Evolutionary conservation across 2,888 invertebrate genomes (phyloP).

Genomic region (Hydroisotoma schaefferi): DNA sequence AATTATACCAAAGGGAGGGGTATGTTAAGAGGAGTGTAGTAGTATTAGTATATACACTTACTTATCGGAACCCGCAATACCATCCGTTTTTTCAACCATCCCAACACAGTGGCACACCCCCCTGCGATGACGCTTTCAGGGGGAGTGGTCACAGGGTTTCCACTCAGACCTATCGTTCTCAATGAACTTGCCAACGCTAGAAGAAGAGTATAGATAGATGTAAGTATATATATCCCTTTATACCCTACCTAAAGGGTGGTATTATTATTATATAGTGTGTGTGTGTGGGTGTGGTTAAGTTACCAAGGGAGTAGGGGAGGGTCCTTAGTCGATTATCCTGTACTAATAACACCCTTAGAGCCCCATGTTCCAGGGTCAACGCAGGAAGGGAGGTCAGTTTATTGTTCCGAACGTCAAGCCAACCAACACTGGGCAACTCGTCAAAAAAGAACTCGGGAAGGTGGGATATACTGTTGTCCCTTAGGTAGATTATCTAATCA

Average conservation of each 20-base stretch:
- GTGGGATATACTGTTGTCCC: conserved; percentile 25
- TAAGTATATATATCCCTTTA: too few species aligned
- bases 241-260: too few species aligned
- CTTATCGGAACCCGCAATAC: conserved; percentile 7
- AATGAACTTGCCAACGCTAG: too few species aligned
- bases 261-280: too few species aligned
- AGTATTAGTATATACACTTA: background rate
- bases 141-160: conserved; percentile 29
- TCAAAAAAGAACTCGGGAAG: conserved; percentile 39
- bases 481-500: conserved; percentile 12
- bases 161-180: conserved; percentile 33
- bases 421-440: conserved; percentile 31
- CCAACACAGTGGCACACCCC: conserved; percentile 24
- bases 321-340: conserved; percentile 32
- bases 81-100: conserved; percentile 17
- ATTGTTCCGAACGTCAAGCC: conserved; percentile 39
- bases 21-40: background rate
- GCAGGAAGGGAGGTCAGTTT: conserved; percentile 20
- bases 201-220: too few species aligned
- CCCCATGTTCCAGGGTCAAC: conserved; percentile 19
- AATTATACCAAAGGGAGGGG: background rate
- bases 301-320: conserved; percentile 38
- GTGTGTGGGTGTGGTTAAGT: conserved; percentile 5
- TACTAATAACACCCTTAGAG: conserved; percentile 29
- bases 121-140: conserved; percentile 21